These are phyloP conservation scores for Oenanthe melanoleuca DNA, from an alignment of 2,113 vertebrate genomes.

Conservation along the genomic window DNA sequence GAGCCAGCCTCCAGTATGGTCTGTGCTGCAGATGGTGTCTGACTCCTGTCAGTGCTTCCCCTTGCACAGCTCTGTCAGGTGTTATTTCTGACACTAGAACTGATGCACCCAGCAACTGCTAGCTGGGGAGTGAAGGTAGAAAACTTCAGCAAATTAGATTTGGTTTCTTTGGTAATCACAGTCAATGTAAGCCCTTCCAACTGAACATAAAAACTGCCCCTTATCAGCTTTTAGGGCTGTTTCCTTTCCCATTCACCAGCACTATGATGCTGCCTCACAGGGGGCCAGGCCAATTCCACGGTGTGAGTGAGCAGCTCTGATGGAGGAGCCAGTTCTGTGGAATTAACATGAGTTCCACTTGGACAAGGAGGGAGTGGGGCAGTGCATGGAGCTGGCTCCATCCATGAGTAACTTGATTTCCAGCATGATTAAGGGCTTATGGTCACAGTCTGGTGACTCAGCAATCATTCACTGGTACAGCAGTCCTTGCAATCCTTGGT, in stretches of 20 bases:
- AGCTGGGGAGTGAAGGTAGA: background rate
- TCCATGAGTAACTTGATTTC: background rate
- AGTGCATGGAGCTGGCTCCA: background rate
- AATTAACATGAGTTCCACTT: background rate
- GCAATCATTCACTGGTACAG: background rate
- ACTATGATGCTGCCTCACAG: background rate
- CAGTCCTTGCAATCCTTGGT: background rate
- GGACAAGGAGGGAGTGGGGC: background rate
- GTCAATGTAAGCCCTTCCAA: background rate
- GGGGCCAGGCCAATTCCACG: background rate
- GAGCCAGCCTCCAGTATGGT: background rate
- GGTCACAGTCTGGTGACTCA: background rate
- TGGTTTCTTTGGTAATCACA: background rate
- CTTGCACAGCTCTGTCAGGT: background rate
- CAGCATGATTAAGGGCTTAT: background rate
- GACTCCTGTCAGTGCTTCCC: background rate
- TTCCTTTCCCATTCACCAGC: background rate
- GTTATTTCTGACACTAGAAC: background rate
- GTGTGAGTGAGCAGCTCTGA: background rate
- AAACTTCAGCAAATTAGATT: background rate
- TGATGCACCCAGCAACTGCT: background rate
- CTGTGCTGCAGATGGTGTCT: background rate
- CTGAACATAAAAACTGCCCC: background rate
- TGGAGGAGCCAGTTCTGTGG: background rate
- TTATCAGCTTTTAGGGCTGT: accelerated